These are phyloP conservation scores for Papilio xuthus DNA, from an alignment of 1,140 invertebrate species.

Conservation along the genomic window DNA sequence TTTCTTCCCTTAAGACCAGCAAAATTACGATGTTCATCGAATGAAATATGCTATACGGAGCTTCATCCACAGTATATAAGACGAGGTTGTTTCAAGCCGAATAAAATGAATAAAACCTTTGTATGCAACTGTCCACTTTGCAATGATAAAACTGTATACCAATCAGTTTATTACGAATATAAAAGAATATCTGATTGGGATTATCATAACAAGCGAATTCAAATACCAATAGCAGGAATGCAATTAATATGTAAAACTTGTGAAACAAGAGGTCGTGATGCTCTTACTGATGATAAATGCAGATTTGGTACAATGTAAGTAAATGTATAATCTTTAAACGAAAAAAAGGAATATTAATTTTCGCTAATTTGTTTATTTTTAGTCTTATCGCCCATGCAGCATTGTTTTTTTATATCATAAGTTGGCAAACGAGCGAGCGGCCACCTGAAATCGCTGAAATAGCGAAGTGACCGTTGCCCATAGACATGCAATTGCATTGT, in stretches of 20 bases:
- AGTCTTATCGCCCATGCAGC: no score
- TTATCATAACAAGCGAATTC: slow-evolving; percentile 60
- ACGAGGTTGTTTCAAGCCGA: slow-evolving; percentile 58
- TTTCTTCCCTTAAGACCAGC: slow-evolving; percentile 27
- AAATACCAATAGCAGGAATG: slow-evolving; percentile 44
- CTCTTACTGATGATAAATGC: slow-evolving; percentile 49
- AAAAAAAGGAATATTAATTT: neutral
- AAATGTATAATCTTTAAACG: slow-evolving; percentile 7
- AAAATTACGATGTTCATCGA: slow-evolving; percentile 45
- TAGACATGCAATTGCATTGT: no score
- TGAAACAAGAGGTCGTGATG: slow-evolving; percentile 54
- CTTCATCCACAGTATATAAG: slow-evolving; percentile 61
- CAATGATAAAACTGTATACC: slow-evolving; percentile 65
- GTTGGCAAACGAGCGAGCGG: no score
- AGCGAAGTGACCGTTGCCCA: no score
- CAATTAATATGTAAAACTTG: slow-evolving; percentile 64
- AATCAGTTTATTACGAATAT: slow-evolving; percentile 61
- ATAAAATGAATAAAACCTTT: slow-evolving; percentile 58
- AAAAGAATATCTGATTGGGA: slow-evolving; percentile 59
- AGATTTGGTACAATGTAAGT: slow-evolving; percentile 58
- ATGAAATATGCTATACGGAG: slow-evolving; percentile 58
- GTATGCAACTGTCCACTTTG: slow-evolving; percentile 68
- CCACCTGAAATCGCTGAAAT: no score
- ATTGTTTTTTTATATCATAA: no score
- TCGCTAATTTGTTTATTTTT: neutral